Conservation (phyloP, 1,140 invertebrate genomes). For the Parapsyche elsis region DNA sequence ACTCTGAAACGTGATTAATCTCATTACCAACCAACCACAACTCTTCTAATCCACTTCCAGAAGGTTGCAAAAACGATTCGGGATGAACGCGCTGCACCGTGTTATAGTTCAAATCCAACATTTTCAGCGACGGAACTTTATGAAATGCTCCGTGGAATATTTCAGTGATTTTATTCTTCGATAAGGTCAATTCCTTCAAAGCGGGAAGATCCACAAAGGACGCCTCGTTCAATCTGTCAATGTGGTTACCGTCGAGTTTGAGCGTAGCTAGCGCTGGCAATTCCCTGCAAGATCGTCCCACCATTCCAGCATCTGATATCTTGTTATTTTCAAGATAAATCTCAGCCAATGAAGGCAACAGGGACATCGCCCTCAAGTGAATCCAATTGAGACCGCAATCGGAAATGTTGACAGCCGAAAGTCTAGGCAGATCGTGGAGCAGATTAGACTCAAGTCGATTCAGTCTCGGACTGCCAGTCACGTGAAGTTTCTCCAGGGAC, state of each 20-base stretch:
- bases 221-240: conserved; percentile 77
- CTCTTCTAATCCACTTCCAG: conserved; percentile 78
- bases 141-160: conserved; percentile 83
- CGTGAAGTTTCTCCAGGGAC: conserved; percentile 79
- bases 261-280: conserved; percentile 76
- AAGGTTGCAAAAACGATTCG: conserved; percentile 80
- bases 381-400: conserved; percentile 82
- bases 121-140: conserved; percentile 77
- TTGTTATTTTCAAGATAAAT: conserved; percentile 77
- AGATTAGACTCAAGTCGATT: conserved; percentile 76
- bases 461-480: conserved; percentile 75
- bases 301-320: conserved; percentile 79
- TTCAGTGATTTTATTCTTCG: conserved; percentile 79
- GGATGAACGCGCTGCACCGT: conserved; percentile 81
- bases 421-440: conserved; percentile 78
- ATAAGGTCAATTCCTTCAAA: conserved; percentile 76
- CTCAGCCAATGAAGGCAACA: conserved; percentile 77
- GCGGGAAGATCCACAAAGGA: conserved; percentile 83
- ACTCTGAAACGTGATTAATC: conserved; percentile 76
- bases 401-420: conserved; percentile 80
- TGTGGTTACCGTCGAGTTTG: conserved; percentile 76
- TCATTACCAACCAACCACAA: conserved; percentile 80
- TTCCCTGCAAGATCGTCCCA: conserved; percentile 80
- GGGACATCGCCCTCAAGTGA: conserved; percentile 78
- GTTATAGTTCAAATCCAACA: conserved; percentile 83